Base-by-base conservation (phyloP, 2,113 vertebrate genomes). In the Saguinus imperator region DNA sequence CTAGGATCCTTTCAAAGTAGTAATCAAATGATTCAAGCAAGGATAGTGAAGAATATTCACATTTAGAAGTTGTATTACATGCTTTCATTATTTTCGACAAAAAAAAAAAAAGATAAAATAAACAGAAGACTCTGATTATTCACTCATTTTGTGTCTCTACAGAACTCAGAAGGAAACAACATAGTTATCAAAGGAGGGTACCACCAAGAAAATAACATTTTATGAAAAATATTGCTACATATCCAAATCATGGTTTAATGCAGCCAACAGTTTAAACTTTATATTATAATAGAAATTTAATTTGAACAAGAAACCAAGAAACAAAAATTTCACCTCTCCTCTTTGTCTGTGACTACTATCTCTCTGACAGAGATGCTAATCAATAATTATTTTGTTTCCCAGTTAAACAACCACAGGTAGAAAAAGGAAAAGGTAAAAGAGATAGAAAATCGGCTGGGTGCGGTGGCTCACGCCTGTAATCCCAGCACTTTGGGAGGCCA, bases 21-120 rank as follows among this genome's bases (percentile, higher is more conserved):
- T 73, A 6, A 75, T 52, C 68, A 94, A 92, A 50, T 32, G 43
- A 52, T 35, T 95, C 83, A 85, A 89, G 25, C 21, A 94, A 96
- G 29, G 58, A 75, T 48, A 66, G 72, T 35, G 20, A 91, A 92
- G 37, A 48, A 88, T 61, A 95, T 52, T 85, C 35, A 52, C 7
- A 73, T 40, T 29, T 3, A 40, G 17, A 40, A 86, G 23, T 43
- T 76, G 20, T 57, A 18, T 20, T 37, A 7, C 50, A 84, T 3
- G 10, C 6, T 82, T 66, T 43, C 40, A 77, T 88, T 52, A 25
- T 37, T 89, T 79, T 61, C 55, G 16, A 37, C 76, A 14, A 5
- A 92, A 75, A 58, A 5, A 92, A 75, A 58, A 92, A 13, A 94
- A 18, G 29, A 84, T 23, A 37, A 0, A 66, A 57, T 37, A 85